Evolutionary conservation across 2,797 vertebrate genomes (phyloP).

Genomic region (Enteromius anoplus): DNA sequence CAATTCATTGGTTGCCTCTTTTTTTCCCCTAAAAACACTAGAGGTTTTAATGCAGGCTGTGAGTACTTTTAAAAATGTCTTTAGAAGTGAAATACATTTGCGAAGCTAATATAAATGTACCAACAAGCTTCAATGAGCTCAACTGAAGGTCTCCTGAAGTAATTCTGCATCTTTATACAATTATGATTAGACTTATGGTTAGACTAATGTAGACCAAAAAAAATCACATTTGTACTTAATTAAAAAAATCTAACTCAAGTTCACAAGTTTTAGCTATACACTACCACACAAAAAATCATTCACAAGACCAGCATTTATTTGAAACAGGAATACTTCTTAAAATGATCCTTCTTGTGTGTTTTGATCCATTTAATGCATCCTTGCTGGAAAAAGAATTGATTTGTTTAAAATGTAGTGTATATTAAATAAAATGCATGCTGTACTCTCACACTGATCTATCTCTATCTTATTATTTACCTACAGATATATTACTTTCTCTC

Average conservation of each 20-base stretch:
- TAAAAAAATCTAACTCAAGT: too few species aligned
- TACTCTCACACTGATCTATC: background rate
- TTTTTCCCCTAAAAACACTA: background rate
- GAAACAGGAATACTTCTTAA: background rate
- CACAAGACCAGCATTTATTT: background rate
- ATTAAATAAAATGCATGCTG: background rate
- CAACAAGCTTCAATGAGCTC: background rate
- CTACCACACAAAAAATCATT: background rate
- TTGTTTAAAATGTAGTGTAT: background rate
- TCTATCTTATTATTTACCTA: constrained; percentile 11
- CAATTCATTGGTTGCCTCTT: background rate
- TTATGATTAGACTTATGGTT: background rate
- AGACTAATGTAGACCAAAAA: background rate
- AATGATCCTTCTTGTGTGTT: background rate
- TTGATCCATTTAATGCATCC: background rate
- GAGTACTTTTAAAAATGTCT: background rate
- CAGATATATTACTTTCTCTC: constrained; percentile 7
- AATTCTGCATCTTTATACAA: too few species aligned
- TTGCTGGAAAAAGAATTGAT: background rate
- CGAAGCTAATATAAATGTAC: constrained; percentile 1
- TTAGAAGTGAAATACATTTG: background rate
- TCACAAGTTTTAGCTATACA: too few species aligned
- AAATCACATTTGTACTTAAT: too few species aligned
- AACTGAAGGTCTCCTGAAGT: too few species aligned
- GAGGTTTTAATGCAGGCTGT: background rate